A percentile compares a stretch with the other conserved stretches of the same genome.
phyloP scores from a whole-genome alignment of 30 jellyfish, hydroid and myxozoan species.

The Aurelia sp. region DNA sequence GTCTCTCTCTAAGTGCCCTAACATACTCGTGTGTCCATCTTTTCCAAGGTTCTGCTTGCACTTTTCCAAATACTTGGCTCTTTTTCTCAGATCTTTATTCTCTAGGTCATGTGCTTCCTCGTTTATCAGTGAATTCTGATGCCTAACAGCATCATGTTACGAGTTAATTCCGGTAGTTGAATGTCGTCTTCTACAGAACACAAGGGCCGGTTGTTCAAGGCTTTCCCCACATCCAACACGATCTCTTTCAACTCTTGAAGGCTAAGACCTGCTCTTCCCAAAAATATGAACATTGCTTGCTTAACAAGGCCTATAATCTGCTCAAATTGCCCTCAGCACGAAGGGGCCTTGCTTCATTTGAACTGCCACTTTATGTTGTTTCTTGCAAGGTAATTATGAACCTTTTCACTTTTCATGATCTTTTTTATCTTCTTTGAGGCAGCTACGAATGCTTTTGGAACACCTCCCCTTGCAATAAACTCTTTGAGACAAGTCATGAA shows the following conservation, averaged over 20 bases:
- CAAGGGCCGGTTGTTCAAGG: slow-evolving; percentile 75
- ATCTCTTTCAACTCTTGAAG: slow-evolving; percentile 53
- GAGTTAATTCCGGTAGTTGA: slow-evolving; percentile 56
- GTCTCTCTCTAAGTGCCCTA: too few relatives aligned
- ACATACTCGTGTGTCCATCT: too few relatives aligned
- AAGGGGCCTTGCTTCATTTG: slow-evolving; percentile 75
- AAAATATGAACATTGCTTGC: slow-evolving; percentile 59
- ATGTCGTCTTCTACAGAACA: slow-evolving; percentile 74
- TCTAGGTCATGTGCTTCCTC: slow-evolving; percentile 47
- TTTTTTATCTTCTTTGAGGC: slow-evolving; percentile 56
- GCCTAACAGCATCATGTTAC: slow-evolving; percentile 57
- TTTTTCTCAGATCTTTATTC: slow-evolving; percentile 53
- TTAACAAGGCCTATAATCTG: slow-evolving; percentile 69
- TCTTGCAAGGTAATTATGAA: slow-evolving; percentile 56
- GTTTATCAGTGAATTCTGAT: slow-evolving; percentile 33
- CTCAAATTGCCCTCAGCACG: slow-evolving; percentile 87
- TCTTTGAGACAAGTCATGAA: slow-evolving; percentile 56
- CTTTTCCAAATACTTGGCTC: slow-evolving; percentile 52
- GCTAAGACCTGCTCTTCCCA: slow-evolving; percentile 52
- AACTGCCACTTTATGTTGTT: slow-evolving; percentile 76
- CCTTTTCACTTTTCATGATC: slow-evolving; percentile 54
- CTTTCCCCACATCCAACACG: slow-evolving; percentile 60
- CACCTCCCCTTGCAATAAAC: slow-evolving; percentile 66
- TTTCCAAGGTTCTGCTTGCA: slow-evolving; percentile 65
- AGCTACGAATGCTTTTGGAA: slow-evolving; percentile 69